Percentiles rank a stretch among this genome's conserved stretches.
phyloP scores from a whole-genome alignment of 1,140 invertebrate genomes.

The Heliconius melpomene region DNA sequence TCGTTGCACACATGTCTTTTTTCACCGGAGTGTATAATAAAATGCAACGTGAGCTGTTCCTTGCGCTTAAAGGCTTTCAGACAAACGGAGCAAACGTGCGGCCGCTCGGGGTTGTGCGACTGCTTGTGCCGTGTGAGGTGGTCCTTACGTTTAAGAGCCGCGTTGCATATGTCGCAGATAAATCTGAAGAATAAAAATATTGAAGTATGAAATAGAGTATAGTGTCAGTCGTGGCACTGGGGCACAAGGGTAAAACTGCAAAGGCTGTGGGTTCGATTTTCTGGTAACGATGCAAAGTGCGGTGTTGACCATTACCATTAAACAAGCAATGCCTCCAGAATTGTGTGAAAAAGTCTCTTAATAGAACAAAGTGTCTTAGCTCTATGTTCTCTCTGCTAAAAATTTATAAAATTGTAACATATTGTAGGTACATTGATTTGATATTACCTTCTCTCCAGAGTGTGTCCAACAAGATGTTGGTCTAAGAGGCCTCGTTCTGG shows the following conservation, averaged over 20 bases:
- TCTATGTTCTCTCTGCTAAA: too few relatives aligned
- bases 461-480: slow-evolving; percentile 90
- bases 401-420: too few relatives aligned
- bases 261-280: background rate
- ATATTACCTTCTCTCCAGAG: slow-evolving; percentile 84
- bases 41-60: slow-evolving; percentile 91
- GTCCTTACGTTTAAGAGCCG: slow-evolving; percentile 90
- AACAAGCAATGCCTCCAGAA: background rate
- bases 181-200: slow-evolving; percentile 77
- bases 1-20: slow-evolving; percentile 90
- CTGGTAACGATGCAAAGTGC: background rate
- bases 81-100: slow-evolving; percentile 91
- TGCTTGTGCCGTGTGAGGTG: slow-evolving; percentile 91
- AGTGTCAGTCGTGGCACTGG: too few relatives aligned
- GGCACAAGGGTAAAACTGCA: too few relatives aligned
- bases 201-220: too few relatives aligned
- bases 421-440: background rate
- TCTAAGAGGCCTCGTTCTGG: slow-evolving; percentile 90
- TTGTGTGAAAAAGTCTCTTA: too few relatives aligned
- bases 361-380: too few relatives aligned
- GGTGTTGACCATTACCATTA: background rate
- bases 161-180: slow-evolving; percentile 93
- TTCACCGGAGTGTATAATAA: slow-evolving; percentile 92
- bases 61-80: slow-evolving; percentile 92
- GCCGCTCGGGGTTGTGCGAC: slow-evolving; percentile 90